Percentiles rank a stretch among this genome's conserved stretches.
Evolutionary conservation across 2,797 vertebrate species (phyloP).

Genomic region (Rhyacichthys aspro): DNA sequence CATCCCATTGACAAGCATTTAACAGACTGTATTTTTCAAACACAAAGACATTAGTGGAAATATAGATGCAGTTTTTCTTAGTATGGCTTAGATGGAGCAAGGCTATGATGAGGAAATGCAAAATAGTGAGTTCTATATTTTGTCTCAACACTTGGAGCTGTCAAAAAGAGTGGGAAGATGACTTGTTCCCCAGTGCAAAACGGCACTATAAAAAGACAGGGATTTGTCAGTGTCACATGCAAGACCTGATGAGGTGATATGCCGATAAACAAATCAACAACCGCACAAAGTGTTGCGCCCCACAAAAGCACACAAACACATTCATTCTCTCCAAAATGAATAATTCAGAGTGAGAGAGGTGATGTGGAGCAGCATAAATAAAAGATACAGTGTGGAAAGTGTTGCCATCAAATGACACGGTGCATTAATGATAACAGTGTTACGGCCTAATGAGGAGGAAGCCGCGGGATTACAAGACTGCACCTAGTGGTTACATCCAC

Average conservation of each 20-base stretch:
- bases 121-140: conserved; percentile 16
- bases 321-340: conserved; percentile 72
- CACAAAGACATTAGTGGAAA: too few species aligned
- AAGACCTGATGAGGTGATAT: conserved; percentile 40
- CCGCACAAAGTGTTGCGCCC: conserved; percentile 16
- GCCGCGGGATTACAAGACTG: conserved; percentile 49
- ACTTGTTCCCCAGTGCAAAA: conserved; percentile 15
- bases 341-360: conserved; percentile 72
- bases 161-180: conserved; percentile 21
- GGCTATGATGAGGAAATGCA: neutral
- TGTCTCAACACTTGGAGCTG: conserved; percentile 17
- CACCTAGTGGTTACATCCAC: conserved; percentile 50
- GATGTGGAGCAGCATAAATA: conserved; percentile 74
- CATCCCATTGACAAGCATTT: too few species aligned
- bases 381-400: conserved; percentile 63
- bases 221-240: conserved; percentile 31
- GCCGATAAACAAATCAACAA: conserved; percentile 55
- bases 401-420: conserved; percentile 62
- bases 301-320: conserved; percentile 14
- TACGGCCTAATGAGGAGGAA: conserved; percentile 52
- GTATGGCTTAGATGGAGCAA: neutral
- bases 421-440: conserved; percentile 65
- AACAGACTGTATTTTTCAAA: too few species aligned
- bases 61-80: too few species aligned
- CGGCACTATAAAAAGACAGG: conserved; percentile 7